A percentile compares a stretch with the other conserved stretches of the same genome.
These are phyloP conservation scores for Microctenopoma lineatum DNA, from an alignment of 2,797 vertebrate species.

Conservation along the genomic window DNA sequence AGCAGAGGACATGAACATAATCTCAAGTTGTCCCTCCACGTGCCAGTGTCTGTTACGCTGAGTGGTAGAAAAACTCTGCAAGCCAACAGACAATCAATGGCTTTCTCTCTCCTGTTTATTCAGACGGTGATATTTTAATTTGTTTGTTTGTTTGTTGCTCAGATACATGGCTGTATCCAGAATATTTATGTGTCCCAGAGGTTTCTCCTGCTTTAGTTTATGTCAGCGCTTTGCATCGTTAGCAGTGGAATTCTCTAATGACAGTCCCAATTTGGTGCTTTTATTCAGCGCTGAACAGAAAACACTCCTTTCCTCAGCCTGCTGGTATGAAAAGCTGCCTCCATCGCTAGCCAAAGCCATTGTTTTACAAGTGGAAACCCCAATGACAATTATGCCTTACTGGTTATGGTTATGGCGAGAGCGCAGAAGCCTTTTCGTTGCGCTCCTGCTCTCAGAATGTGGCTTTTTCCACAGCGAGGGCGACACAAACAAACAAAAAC, in stretches of 20 bases:
- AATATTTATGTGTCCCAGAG: slow-evolving; percentile 65
- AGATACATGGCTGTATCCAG: slow-evolving; percentile 60
- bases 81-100: slow-evolving; percentile 70
- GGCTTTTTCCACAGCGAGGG: slow-evolving; percentile 67
- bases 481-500: slow-evolving; percentile 73
- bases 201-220: slow-evolving; percentile 66
- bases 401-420: slow-evolving; percentile 77
- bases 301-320: slow-evolving; percentile 63
- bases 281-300: slow-evolving; percentile 69
- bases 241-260: slow-evolving; percentile 77
- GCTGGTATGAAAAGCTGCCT: slow-evolving; percentile 72
- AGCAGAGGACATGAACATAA: slow-evolving; percentile 65
- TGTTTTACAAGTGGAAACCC: slow-evolving; percentile 85
- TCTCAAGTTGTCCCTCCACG: slow-evolving; percentile 49
- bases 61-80: slow-evolving; percentile 47
- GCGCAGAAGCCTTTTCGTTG: slow-evolving; percentile 56
- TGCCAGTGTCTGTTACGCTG: slow-evolving; percentile 57
- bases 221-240: slow-evolving; percentile 71
- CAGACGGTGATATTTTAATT: slow-evolving; percentile 63
- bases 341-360: slow-evolving; percentile 76
- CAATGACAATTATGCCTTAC: slow-evolving; percentile 78
- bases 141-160: slow-evolving; percentile 77
- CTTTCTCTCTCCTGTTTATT: slow-evolving; percentile 61
- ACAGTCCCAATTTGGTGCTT: slow-evolving; percentile 72
- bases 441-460: slow-evolving; percentile 54